Conservation (phyloP, 2,113 vertebrate species). For the Scomber colias region DNA sequence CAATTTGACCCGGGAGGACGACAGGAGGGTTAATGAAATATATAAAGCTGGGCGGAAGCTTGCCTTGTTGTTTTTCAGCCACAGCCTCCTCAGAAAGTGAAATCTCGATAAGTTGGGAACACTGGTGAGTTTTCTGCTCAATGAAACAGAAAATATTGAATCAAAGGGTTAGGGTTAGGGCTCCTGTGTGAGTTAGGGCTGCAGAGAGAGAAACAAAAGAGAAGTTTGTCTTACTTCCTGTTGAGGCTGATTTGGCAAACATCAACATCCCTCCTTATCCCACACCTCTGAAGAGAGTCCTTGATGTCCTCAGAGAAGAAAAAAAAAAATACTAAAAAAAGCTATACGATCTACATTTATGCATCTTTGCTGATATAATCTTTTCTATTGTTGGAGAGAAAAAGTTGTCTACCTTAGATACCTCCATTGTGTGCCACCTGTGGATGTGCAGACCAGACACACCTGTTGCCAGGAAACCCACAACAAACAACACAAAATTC, state of each 20-base stretch:
- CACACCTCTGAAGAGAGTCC: background rate
- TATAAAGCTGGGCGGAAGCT: background rate
- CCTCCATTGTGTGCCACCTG: constrained; percentile 34
- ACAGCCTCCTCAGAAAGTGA: constrained; percentile 82
- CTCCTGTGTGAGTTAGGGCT: rapidly evolving
- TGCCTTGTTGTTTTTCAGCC: constrained; percentile 89
- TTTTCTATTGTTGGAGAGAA: background rate
- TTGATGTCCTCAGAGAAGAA: constrained; percentile 15
- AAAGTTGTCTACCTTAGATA: constrained; percentile 4
- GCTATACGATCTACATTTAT: background rate
- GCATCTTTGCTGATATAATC: background rate
- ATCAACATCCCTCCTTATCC: constrained; percentile 42
- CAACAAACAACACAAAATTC: constrained; percentile 25
- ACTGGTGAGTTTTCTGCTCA: constrained; percentile 78
- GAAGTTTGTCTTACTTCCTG: constrained; percentile 35
- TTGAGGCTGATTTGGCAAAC: constrained; percentile 44
- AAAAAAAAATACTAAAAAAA: background rate
- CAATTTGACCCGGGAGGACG: too few relatives aligned
- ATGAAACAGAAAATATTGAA: background rate
- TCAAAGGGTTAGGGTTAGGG: too few relatives aligned
- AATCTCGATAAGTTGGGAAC: constrained; percentile 85
- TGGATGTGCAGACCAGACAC: background rate
- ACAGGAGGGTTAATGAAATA: background rate
- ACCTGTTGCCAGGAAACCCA: constrained; percentile 55
- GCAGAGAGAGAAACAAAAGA: background rate